Base-by-base conservation (phyloP, 1,140 invertebrate genomes). In the Pseudomyrmex concolor region DNA sequence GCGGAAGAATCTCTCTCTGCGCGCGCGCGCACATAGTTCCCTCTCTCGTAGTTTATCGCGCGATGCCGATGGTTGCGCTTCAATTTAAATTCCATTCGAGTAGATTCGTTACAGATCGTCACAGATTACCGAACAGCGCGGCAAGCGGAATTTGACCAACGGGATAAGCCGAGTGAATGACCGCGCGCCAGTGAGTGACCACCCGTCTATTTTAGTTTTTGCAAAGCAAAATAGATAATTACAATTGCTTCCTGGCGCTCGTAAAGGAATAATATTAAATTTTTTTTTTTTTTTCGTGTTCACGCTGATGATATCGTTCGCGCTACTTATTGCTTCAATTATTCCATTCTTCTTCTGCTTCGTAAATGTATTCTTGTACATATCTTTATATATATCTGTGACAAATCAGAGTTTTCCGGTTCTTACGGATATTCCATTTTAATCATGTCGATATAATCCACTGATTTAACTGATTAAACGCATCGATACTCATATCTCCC, bases 1-100 rank as follows among this genome's bases (percentile, higher is more conserved):
- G n/a, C 54, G 17, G 45, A 70, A 57, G 51, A 78, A 70, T 60
- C 66, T 50, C 43, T 15, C 55, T 25, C 34, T 34, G 34, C 34
- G 34, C 34, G 34, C 5, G 34, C 34, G 7, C 54, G 66, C 54
- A 54, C 54, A 80, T 71, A 80, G 76, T 70, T 77, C 9, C 34
- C 74, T 50, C 43, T 19, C 22, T 15, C 34, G 34, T 34, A 59
- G 64, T 80, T 71, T 80, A 80, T 70, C 66, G 76, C 43, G 76
- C 43, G 76, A 70, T 78, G 54, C 66, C 76, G 17, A 57, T 59
- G 66, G 19, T 22, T 13, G 76, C 50, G 64, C 64, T 80, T 80
- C 66, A 71, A 80, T 80, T 80, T 80, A 80, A 80, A 80, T 80
- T 80, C 76, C 76, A 80, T 71, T 25, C 76, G 43, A 60, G 67